These are phyloP conservation scores for Mythimna loreyi DNA, from an alignment of 2,888 invertebrate species.

Conservation along the genomic window DNA sequence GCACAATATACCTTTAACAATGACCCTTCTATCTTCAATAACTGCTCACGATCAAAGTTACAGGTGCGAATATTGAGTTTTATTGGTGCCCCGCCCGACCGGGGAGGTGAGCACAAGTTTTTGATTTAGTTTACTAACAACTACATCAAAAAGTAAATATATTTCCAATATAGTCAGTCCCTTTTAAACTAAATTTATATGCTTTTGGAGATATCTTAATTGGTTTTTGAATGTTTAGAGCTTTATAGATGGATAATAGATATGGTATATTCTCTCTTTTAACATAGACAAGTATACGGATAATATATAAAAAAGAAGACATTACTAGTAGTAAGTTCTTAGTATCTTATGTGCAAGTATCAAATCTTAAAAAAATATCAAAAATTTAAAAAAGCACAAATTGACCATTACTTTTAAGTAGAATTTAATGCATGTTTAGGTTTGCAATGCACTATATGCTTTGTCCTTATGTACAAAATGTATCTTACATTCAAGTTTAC, in stretches of 20 bases:
- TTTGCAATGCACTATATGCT: too few relatives aligned
- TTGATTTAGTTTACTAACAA: constrained; percentile 64
- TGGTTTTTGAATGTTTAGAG: neutral
- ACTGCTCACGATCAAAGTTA: constrained; percentile 36
- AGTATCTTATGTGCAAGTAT: neutral
- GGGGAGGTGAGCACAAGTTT: constrained; percentile 54
- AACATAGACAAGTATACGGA: neutral
- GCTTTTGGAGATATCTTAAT: neutral
- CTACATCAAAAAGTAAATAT: constrained; percentile 51
- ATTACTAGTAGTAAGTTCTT: neutral
- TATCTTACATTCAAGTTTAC: too few relatives aligned
- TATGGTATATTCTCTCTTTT: too few relatives aligned
- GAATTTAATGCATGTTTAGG: too few relatives aligned
- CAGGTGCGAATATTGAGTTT: constrained; percentile 67
- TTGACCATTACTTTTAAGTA: neutral
- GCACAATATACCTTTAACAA: constrained; percentile 1
- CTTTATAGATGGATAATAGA: neutral
- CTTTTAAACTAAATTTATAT: neutral
- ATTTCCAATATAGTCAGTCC: constrained; percentile 33
- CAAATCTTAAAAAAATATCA: neutral
- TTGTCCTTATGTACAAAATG: too few relatives aligned
- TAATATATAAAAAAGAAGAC: too few relatives aligned
- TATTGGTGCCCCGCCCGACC: constrained; percentile 57
- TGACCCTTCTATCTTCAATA: constrained; percentile 31
- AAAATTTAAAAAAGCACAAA: neutral